Evolutionary conservation across 2,888 invertebrate species (phyloP), one percentile per base, ranked within the genome.

Genomic region (Lymantria dispar): DNA sequence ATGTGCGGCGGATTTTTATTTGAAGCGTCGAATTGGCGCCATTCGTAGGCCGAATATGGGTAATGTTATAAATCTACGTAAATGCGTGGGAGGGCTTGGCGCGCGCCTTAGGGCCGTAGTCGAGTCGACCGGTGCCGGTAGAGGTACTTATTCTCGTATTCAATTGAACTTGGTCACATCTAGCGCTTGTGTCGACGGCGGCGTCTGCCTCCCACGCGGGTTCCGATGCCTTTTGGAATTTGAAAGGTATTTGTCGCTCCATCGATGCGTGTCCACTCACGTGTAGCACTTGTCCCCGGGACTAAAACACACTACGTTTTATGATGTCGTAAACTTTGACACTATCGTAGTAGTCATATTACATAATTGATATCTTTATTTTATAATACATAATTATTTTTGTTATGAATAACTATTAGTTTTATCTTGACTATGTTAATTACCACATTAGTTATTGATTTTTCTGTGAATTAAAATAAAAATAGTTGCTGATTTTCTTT

Each of bases 1-100:
- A 83, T 78, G 82, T 74, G 78, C 76, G 72, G 80, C 67, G 72
- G 74, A 77, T 87, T 85, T 89, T 89, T 87, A 89, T 88, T 89
- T 85, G 84, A 87, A 80, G 70, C 86, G 87, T 88, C 85, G 86
- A 86, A 83, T 88, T 85, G 90, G 89, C 90, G 91, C 90, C 90
- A 76, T 77, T 83, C 86, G 80, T 83, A 78, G 83, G 72, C 83
- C 87, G 85, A 87, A 89, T 89, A 87, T 87, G 88, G 90, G 82
- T 87, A 85, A 88, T 87, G 90, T 87, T 88, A 87, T 91, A 90
- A 91, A 91, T 90, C 88, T 87, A 78, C 66, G 67, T 46, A 58
- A 52, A 55, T 46, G 80, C 71, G 84, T 83, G 82, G 85, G 83
- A 75, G 80, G 74, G 55, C 70, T 71, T 68, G 78, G 76, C 74